Evolutionary conservation across 2,888 invertebrate genomes (phyloP), one percentile per base, ranked within the genome.

Genomic region (Digitonthophagus gazella): DNA sequence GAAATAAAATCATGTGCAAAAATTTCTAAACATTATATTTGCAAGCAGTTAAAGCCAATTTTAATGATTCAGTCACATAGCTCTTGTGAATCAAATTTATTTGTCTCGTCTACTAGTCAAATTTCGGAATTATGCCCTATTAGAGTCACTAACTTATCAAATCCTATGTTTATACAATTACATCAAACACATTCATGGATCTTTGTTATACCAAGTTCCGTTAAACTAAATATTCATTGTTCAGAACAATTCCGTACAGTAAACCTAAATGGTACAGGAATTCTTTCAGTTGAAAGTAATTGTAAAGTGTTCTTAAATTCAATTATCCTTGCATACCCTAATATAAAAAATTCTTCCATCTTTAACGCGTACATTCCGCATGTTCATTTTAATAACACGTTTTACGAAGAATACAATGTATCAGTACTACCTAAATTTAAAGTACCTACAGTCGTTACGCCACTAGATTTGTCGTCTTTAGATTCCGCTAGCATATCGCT

Each of bases 301-400:
- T 58, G 58, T 58, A 58, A 58, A 58, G 58, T 58, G 58, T 58
- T 58, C 16, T 15, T 58, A 16, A 8, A 58, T 16, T 58, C 58
- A 58, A 16, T 58, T 15, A 58, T 58, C 16, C 18, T 58, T 15
- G 5, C 57, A 57, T 58, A 15, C 15, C 58, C 58, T 58, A 18
- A 6, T 16, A 16, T 16, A 15, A 15, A 58, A 15, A 58, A 14
- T 58, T 58, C 11, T 15, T 58, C 16, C 11, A 18, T 58, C 16
- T 58, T 15, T 18, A 15, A 14, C 15, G 58, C 16, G 58, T 58
- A 16, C 15, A 58, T 58, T 58, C 6, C 22, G 6, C 3, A 22
- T 22, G 4, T 4, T 4, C 3, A 4, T 22, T 6, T 22, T 22
- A 22, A 4, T 6, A 22, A 22, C 22, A n/a, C n/a, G n/a, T n/a